Base-by-base conservation (phyloP, 2,888 invertebrate genomes). In the Lathronympha strigana region DNA sequence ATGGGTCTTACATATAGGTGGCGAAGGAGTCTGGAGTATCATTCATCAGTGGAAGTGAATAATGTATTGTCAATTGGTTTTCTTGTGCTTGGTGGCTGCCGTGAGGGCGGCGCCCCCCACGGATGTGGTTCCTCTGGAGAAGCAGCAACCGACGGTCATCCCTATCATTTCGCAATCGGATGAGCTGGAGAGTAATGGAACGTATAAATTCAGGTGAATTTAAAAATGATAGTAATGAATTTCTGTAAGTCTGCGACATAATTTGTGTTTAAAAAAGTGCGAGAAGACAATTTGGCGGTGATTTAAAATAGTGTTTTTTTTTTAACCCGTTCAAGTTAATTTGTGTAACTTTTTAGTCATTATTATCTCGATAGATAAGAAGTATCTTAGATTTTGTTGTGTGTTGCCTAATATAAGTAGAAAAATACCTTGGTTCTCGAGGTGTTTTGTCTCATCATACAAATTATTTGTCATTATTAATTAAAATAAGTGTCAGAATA, bases 91-190 rank as follows among this genome's bases (percentile, higher is more conserved):
- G 61, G 75, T 69, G 67, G 76, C 75, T 61, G 78, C 74, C 66
- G 81, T 79, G 6, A 55, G 76, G n/a, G 81, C 83, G 5, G 87
- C 88, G 23, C 79, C 81, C 28, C 77, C 84, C 17, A 74, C 83
- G 2, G 77, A 81, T 54, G 80, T 83, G 43, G 80, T 84, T 28
- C 85, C 88, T 4, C 71, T 80, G 49, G 88, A 87, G 68, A 82
- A 81, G 61, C 81, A 82, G 68, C 86, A 84, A 66, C 85, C 84
- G 6, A 85, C 85, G 62, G 88, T 90, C 47, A 90, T 93, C 66
- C 92, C 93, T 1, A 93, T 93, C 66, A 72, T 93, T 61, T 83
- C 88, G 21, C 92, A 93, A 66, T 93, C 93, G 25, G 93, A 90
- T 57, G 91, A 92, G 69, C 78, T 93, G 40, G 92, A 93, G 68